Conservation (phyloP, 1,140 invertebrate genomes). For the Platorchestia sp. region DNA sequence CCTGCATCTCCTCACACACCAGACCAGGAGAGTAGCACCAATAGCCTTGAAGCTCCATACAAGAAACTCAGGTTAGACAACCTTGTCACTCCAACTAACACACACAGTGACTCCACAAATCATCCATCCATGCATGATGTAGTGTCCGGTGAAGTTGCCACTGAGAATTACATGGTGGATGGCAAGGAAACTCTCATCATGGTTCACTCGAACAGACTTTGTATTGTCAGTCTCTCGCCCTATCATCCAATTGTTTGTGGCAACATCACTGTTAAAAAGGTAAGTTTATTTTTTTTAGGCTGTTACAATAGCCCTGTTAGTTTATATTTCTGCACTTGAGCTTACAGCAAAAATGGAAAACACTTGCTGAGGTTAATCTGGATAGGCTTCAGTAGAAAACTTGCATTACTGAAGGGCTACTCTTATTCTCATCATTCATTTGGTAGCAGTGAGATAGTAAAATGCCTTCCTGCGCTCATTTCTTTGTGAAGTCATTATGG, state of each 20-base stretch:
- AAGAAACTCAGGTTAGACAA: constrained; percentile 7
- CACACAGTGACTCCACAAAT: not conserved
- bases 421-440: no score
- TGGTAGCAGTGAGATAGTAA: no score
- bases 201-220: constrained; percentile 56
- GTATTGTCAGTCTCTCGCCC: constrained; percentile 23
- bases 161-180: not conserved
- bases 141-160: not conserved
- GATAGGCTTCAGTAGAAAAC: not conserved
- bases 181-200: constrained; percentile 53
- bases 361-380: not conserved
- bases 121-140: not conserved
- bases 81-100: not conserved
- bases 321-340: not conserved
- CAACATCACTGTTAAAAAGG: not conserved
- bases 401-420: not conserved
- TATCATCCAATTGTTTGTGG: constrained; percentile 46
- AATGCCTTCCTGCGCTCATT: no score
- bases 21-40: not conserved
- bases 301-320: not conserved
- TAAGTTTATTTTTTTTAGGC: not conserved
- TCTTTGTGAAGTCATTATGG: no score
- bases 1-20: not conserved
- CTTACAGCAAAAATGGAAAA: not conserved
- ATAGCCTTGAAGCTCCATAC: not conserved